Base-by-base conservation (phyloP, 2,888 invertebrate genomes). In the Drosophila bunnanda region DNA sequence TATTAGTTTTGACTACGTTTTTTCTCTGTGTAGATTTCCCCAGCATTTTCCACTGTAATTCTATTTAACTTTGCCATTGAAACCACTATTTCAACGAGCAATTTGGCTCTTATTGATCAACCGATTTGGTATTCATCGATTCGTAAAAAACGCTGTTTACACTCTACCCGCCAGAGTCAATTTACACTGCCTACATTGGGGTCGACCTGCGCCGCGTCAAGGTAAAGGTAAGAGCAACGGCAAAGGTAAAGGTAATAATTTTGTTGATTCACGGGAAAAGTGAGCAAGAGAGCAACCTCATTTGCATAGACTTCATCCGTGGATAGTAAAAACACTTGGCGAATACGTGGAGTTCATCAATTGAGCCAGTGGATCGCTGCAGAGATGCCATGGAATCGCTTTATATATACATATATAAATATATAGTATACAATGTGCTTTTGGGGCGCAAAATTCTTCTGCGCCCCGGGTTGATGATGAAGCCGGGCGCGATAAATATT, bases 401-500 rank as follows among this genome's bases (percentile, higher is more conserved):
- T 9, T 46, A 25, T 25, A 44, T 28, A 32, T 50, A 32, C 7
- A 46, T 46, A 8, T 46, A 32, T 25, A 25, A 2, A 5, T 43
- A n/a, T 44, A 44, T 15, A 48, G 15, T 52, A 34, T 22, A 52
- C 32, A 34, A 15, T 34, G 50, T 52, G 50, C 10, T 32, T 34
- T 15, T 15, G 22, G 22, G 22, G 50, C 13, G 10, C 39, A 12
- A 20, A 30, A 59, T 77, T 68, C 62, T 64, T 71, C 20, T 25
- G 61, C 15, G 43, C 60, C 30, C 32, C 20, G 41, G 38, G 30
- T 32, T 52, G 56, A 64, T 72, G 73, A 64, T 73, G 58, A 64
- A 59, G 50, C 59, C 53, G 65, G 54, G 60, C 58, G 62, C 70
- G 58, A 86, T 82, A 81, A 82, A 82, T 87, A 81, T 82, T 87